Conservation (phyloP, 1,140 invertebrate genomes). For the Ips nitidus region DNA sequence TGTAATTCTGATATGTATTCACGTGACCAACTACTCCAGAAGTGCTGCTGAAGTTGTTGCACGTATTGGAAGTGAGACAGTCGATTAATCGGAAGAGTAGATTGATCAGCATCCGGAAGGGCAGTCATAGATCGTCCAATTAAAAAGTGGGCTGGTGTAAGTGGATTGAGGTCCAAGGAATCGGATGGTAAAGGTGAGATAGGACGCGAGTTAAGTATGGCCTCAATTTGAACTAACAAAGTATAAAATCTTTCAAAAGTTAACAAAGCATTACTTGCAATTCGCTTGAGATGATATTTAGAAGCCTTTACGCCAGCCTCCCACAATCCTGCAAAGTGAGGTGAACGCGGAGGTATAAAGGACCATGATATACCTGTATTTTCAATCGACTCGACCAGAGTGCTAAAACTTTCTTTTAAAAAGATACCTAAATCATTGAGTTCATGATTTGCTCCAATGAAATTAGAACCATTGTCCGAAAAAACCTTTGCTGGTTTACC, state of each 20-base stretch:
- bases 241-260: slow-evolving; percentile 43
- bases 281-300: slow-evolving; percentile 48
- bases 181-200: slow-evolving; percentile 27
- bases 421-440: slow-evolving; percentile 15
- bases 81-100: too few species aligned
- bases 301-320: slow-evolving; percentile 41
- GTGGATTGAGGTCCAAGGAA: slow-evolving; percentile 32
- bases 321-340: slow-evolving; percentile 47
- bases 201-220: slow-evolving; percentile 36
- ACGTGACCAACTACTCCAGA: too few species aligned
- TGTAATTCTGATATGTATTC: too few species aligned
- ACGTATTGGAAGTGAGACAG: too few species aligned
- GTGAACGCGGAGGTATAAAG: slow-evolving; percentile 20
- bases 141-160: slow-evolving; percentile 42
- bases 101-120: too few species aligned
- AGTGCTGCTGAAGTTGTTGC: too few species aligned
- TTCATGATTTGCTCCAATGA: slow-evolving; percentile 41
- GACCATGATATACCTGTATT: too few species aligned
- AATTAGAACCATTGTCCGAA: slow-evolving; percentile 52
- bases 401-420: slow-evolving; percentile 1
- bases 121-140: too few species aligned
- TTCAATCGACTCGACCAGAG: background rate
- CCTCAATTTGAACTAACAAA: slow-evolving; percentile 38
- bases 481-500: slow-evolving; percentile 45
- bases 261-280: slow-evolving; percentile 30